Base-by-base conservation (phyloP, 2,888 invertebrate genomes). In the Meloe dianella region DNA sequence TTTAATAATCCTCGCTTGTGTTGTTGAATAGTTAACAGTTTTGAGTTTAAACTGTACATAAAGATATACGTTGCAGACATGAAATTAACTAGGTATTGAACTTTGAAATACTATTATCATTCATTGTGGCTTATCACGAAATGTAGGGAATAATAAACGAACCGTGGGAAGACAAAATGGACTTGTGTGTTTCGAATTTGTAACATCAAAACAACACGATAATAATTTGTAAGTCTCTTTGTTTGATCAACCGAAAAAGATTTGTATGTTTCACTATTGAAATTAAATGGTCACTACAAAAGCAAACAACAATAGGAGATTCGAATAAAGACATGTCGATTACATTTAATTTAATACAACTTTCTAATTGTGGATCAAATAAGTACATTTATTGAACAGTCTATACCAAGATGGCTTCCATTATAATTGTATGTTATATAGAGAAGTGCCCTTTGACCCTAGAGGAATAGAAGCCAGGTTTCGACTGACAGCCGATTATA, bases 71-170 rank as follows among this genome's bases (percentile, higher is more conserved):
- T 24, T 30, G 64, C 30, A 54, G 54, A 54, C 54, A 51, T 59
- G 24, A 41, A 60, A 60, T 60, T 60, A 60, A 41, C 64, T 64
- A 38, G 24, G 57, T 38, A 65, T 56, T 62, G 54, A 66, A 66
- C 61, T 67, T 66, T 60, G 57, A 60, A 60, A 57, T 38, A 64
- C 57, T 63, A 66, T 66, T 66, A 65, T 38, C 65, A 61, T 65
- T 62, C 62, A 66, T 59, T 66, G 66, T 54, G 66, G 59, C 62
- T 62, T 66, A 66, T 66, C 66, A 66, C 66, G 66, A 66, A 63
- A 62, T 62, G 66, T 62, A 41, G 41, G 60, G 65, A 61, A 60
- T 65, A 58, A 61, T 47, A 61, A 65, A 65, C 41, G 60, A 60
- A 60, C 60, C 60, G 60, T 60, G 60, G 60, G 60, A 60, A 60